Evolutionary conservation across 2,113 vertebrate genomes (phyloP), one percentile per base, ranked within the genome.

Genomic region (Turdus rufiventris): DNA sequence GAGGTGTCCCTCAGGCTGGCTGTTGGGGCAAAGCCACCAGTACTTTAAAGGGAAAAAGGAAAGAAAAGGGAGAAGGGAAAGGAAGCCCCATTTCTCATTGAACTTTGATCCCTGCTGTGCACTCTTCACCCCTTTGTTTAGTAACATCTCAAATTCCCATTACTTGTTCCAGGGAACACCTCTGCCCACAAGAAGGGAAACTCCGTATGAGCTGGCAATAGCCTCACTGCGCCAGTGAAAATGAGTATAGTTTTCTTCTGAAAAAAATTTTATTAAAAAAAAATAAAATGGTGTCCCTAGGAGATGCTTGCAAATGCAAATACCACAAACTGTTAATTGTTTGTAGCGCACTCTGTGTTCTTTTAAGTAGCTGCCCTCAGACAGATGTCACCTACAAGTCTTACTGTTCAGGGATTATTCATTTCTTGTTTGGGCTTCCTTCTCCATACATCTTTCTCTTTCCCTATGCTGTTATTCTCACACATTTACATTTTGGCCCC

Each of bases 1-100:
- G 1, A 40, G 40, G 40, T 54, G 24, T 17, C 19, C 40, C n/a
- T 47, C 0, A 0, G 29, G 48, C n/a, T 1, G 0, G n/a, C 47
- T 38, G 33, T 2, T 53, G 15, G 38, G 36, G 23, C 19, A 78
- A 61, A 53, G 15, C 23, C 29, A 29, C 40, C 40, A 38, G 15
- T 5, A 16, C 48, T 54, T 78, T 47, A n/a, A 14, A 62, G 31
- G 21, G 8, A 18, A 61, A 60, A 61, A 53, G 38, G 14, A 18
- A 38, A 67, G 60, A 38, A 24, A 57, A 48, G 14, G 17, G 26
- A 34, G 25, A 57, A 42, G 19, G 23, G 18, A 70, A 63, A 33
- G 5, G 23, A 65, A 80, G 21, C 5, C 24, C 11, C 28, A 24
- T 53, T 33, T 47, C 29, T 40, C 61, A 17, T 4, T 33, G 13